phyloP scores from a whole-genome alignment of 2,797 vertebrate species.

The Basileuterus tristriatus region DNA sequence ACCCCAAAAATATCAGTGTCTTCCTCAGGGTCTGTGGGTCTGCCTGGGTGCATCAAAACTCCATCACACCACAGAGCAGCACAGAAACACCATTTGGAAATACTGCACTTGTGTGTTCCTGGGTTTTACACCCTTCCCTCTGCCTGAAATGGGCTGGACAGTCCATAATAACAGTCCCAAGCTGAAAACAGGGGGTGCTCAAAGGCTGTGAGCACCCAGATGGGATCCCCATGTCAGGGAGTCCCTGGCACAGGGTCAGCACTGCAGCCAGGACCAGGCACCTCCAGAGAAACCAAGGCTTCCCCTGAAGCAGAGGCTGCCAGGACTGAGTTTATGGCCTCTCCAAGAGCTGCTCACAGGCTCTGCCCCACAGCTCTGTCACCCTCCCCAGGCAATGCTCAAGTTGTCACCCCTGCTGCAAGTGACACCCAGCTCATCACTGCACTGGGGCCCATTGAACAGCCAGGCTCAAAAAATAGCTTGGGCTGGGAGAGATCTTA shows the following conservation, averaged over 20 bases:
- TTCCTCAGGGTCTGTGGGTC: neutral
- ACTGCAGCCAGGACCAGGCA: neutral
- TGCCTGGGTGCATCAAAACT: neutral
- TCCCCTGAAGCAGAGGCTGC: neutral
- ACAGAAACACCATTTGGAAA: neutral
- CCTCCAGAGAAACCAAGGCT: neutral
- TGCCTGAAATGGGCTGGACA: neutral
- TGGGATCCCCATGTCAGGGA: neutral
- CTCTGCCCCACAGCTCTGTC: neutral
- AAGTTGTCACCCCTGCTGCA: accelerated
- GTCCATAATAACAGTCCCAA: neutral
- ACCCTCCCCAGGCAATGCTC: neutral
- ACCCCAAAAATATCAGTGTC: neutral
- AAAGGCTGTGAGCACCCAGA: neutral
- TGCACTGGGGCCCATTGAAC: neutral
- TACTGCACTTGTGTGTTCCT: accelerated
- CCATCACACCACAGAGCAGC: accelerated
- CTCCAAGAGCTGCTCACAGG: neutral
- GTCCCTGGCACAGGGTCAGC: accelerated
- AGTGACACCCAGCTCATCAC: neutral
- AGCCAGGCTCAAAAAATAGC: neutral
- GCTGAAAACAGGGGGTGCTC: neutral
- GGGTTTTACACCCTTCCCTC: neutral
- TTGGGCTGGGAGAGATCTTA: neutral
- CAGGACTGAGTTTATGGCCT: neutral